phyloP scores from a whole-genome alignment of 2,113 vertebrate species.

The Lampris incognitus region DNA sequence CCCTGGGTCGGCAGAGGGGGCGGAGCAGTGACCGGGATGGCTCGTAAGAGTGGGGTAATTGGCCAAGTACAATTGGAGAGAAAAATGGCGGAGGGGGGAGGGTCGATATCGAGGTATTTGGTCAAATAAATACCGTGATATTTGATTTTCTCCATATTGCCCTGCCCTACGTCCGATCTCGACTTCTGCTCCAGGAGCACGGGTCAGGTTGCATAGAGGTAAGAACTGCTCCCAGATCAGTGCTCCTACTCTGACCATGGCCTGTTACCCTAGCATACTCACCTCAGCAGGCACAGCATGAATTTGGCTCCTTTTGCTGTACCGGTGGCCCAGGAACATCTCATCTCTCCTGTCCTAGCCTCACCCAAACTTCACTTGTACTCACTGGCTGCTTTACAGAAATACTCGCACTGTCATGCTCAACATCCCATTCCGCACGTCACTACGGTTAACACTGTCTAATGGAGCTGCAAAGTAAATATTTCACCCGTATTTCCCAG shows the following conservation, averaged over 20 bases:
- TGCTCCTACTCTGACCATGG: neutral
- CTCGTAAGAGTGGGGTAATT: no score
- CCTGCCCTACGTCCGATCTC: no score
- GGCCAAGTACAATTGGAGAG: no score
- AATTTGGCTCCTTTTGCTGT: no score
- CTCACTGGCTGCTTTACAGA: neutral
- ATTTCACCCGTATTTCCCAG: slow-evolving; percentile 35
- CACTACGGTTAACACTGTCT: slow-evolving; percentile 15
- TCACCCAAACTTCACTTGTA: neutral
- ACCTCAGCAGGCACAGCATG: neutral
- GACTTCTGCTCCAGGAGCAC: no score
- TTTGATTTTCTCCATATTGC: no score
- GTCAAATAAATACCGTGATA: no score
- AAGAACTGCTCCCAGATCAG: slow-evolving; percentile 2
- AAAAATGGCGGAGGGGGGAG: no score
- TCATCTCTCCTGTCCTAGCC: neutral
- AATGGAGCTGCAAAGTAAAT: slow-evolving; percentile 19
- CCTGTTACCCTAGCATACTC: neutral
- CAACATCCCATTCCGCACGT: neutral
- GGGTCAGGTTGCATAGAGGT: neutral
- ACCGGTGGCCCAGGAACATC: neutral
- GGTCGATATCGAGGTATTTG: no score
- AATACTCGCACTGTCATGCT: slow-evolving; percentile 13
- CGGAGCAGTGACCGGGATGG: no score
- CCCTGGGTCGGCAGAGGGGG: no score